Conservation (phyloP, 2,113 vertebrate genomes). For the Martes martes region DNA sequence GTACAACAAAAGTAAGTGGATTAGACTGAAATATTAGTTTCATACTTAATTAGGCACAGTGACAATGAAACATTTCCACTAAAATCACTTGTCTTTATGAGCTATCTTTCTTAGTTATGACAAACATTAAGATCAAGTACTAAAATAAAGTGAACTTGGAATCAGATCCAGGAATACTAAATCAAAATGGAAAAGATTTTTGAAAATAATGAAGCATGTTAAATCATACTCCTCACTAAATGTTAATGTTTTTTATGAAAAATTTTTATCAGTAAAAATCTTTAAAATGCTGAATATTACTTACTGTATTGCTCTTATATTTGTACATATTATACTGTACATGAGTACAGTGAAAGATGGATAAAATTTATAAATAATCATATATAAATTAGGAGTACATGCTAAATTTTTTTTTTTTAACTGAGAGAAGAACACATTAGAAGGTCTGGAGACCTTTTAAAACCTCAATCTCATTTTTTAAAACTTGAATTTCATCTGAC, state of each 20-base stretch:
- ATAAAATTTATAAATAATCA: not conserved
- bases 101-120: not conserved
- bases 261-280: not conserved
- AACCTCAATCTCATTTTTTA: not conserved
- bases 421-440: not conserved
- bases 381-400: not conserved
- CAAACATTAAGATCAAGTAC: conserved; percentile 2
- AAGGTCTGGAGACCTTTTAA: not conserved
- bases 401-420: not conserved
- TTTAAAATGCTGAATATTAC: not conserved
- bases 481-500: not conserved
- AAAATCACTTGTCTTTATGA: not conserved
- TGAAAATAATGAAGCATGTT: conserved; percentile 19
- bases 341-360: not conserved
- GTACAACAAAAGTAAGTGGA: not conserved
- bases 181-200: conserved; percentile 12
- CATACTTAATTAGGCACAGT: not conserved
- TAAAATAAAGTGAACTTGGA: conserved; percentile 23
- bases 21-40: not conserved
- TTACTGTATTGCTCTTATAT: not conserved
- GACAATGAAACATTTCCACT: conserved; percentile 8
- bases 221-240: not conserved
- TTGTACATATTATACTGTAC: not conserved
- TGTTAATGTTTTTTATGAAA: conserved; percentile 12
- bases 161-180: not conserved